Conservation (phyloP, 1,140 invertebrate species). For the Drosophila kanapiae region DNA sequence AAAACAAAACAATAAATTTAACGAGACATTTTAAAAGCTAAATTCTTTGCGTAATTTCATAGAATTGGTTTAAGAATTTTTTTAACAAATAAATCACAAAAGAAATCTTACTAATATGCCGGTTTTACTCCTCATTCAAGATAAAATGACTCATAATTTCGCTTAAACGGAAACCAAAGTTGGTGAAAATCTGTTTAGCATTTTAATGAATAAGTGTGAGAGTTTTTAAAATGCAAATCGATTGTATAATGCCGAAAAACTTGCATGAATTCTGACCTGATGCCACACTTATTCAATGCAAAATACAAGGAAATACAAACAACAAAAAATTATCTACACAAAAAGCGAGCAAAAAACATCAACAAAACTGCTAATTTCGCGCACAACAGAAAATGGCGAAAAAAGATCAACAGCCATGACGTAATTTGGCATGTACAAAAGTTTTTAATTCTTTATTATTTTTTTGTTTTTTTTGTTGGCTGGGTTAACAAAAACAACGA, state of each 20-base stretch:
- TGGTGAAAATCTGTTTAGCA: neutral
- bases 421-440: constrained; percentile 71
- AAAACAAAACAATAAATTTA: neutral
- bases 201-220: neutral
- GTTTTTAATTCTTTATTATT: constrained; percentile 58
- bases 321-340: constrained; percentile 1
- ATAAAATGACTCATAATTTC: neutral
- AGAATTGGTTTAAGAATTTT: neutral
- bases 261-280: constrained; percentile 29
- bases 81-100: neutral
- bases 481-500: constrained; percentile 46
- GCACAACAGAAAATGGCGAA: constrained; percentile 16
- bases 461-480: constrained; percentile 10
- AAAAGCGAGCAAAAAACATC: constrained; percentile 18
- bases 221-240: neutral
- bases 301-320: neutral
- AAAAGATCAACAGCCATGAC: constrained; percentile 55
- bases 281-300: constrained; percentile 26
- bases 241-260: constrained; percentile 13
- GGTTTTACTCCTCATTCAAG: neutral
- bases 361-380: constrained; percentile 43
- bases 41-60: neutral
- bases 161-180: neutral
- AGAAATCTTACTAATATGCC: neutral
- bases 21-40: neutral